Base-by-base conservation (phyloP, 2,113 vertebrate species). In the Psittacula cyanocephala region DNA sequence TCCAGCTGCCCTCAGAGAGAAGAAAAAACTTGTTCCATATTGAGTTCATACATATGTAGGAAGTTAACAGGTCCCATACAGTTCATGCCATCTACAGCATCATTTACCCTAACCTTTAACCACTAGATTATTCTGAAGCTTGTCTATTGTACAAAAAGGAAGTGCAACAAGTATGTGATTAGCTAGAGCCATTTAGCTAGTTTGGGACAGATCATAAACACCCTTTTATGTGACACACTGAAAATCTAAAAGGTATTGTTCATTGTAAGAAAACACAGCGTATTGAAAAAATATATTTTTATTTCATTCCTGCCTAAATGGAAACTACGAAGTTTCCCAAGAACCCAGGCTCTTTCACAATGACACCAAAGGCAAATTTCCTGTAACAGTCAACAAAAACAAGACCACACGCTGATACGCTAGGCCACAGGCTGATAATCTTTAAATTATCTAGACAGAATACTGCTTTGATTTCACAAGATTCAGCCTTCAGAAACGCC, bases 391-490 rank as follows among this genome's bases (percentile, higher is more conserved):
- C 28, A 64, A 18, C 10, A 27, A 71, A 75, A 64, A 43, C 11
- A 76, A 81, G 29, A 63, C 5, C 14, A 69, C 68, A 81, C 37
- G 14, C 9, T 76, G 33, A 4, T 72, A 27, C 60, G 35, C 33
- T 44, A 60, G 11, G 53, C 3, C 22, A 67, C 12, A 67, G 10
- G 8, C 10, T 0, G 0, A 28, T 41, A 68, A 63, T 2, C 7
- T 67, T 62, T 27, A 14, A 33, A 7, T 44, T 78, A 70, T 5
- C 6, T 28, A 59, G 39, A 39, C 6, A 70, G 86, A 90, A 88
- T 0, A 17, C 2, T 49, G 7, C 8, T 86, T 46, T 69, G 4
- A 49, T 52, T 81, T 78, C 3, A 47, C 2, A 7, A 86, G 27
- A 67, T 57, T 78, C 20, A 89, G 22, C 12, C 9, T 78, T 64